Base-by-base conservation (phyloP, 2,797 vertebrate genomes). In the Amniataba percoides region DNA sequence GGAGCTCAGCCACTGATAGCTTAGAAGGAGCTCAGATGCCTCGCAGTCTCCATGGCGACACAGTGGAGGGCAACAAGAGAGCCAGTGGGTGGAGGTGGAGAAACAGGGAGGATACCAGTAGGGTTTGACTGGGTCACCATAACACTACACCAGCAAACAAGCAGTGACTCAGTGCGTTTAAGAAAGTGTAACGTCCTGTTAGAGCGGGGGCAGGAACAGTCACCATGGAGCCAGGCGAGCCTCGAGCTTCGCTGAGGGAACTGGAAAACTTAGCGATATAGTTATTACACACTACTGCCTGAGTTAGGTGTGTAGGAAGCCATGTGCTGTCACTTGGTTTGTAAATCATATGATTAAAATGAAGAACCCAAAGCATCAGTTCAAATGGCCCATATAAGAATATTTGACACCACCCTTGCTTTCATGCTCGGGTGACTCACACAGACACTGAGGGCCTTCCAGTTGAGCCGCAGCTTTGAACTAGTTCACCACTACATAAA, bases 91-190 rank as follows among this genome's bases (percentile, higher is more conserved):
- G 66, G 74, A 71, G 77, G 51, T 23, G 63, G 46, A 68, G 52
- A 56, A 74, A 43, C 19, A 23, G n/a, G 51, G 39, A 74, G 66
- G 70, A 51, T 21, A 14, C 23, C 0, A n/a, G 7, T 0, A 21
- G 36, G n/a, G 59, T 74, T 79, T 56, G 65, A 31, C 67, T 58
- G 63, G 62, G 81, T 89, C 70, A 71, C 87, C 73, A 89, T 75
- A 78, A 75, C 82, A 74, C 58, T 43, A 48, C 23, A 43, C n/a
- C 70, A 64, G 52, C 77, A 86, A 88, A 83, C 80, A 88, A 63
- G 19, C 56, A 58, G 74, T 90, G 88, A 91, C 70, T 91, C 88
- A 88, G 83, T 60, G 43, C 13, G 42, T 74, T 53, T 68, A 25
- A 63, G n/a, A 4, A 56, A 18, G 56, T 40, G 21, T 64, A 31